These are phyloP conservation scores for Lindbergichthys nudifrons DNA, from an alignment of 2,797 vertebrate species.

Conservation along the genomic window DNA sequence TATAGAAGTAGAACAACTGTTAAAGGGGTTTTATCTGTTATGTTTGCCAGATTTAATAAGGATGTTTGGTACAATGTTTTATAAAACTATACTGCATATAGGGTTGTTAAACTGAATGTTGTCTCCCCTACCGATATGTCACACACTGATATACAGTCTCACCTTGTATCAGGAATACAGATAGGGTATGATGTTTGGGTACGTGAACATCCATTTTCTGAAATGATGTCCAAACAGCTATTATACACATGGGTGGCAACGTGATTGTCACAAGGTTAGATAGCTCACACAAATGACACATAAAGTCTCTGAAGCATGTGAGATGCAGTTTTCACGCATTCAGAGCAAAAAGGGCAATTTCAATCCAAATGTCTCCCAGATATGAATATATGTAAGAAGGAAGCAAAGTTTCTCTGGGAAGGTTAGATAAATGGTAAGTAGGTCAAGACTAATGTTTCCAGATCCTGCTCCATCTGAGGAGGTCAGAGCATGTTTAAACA, in stretches of 20 bases:
- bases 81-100: not conserved
- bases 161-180: constrained; percentile 43
- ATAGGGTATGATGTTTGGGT: constrained; percentile 30
- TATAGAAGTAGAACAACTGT: too few species aligned
- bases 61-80: too few species aligned
- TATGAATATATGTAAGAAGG: constrained; percentile 19
- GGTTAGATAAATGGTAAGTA: constrained; percentile 18
- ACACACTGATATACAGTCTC: constrained; percentile 14
- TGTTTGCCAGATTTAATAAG: not conserved
- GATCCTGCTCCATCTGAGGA: not conserved
- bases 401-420: not conserved
- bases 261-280: constrained; percentile 76
- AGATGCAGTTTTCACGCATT: constrained; percentile 36
- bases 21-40: not conserved
- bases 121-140: constrained; percentile 2
- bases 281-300: constrained; percentile 72
- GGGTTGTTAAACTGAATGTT: not conserved
- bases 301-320: constrained; percentile 72
- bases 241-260: constrained; percentile 73
- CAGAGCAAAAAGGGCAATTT: constrained; percentile 48
- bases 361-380: constrained; percentile 45
- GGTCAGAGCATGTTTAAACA: not conserved
- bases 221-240: constrained; percentile 71
- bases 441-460: constrained; percentile 19
- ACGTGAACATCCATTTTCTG: constrained; percentile 66